Base-by-base conservation (phyloP, 2,888 invertebrate genomes). In the Caenorhabditis afra region DNA sequence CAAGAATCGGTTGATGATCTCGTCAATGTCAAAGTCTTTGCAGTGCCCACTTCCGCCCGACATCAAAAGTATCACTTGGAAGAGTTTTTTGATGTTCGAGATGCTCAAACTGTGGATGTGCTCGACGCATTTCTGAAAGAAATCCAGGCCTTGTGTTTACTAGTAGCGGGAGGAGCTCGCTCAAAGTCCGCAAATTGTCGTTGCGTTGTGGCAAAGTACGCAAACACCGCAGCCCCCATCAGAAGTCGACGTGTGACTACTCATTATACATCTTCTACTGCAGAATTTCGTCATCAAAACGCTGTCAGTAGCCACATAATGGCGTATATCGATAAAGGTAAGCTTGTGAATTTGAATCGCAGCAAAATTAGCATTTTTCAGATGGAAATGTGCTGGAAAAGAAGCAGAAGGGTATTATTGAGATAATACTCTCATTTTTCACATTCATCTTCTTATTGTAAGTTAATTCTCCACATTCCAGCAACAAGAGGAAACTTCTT, bases 291-390 rank as follows among this genome's bases (percentile, higher is more conserved):
- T 1, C 45, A 7, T 45, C 29, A 61, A 49, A 18, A 0, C 37
- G 18, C 22, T 20, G 11, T 29, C 52, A 44, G 18, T 53, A 52
- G 22, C 18, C 18, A 10, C 12, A 57, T 55, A 49, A 78, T 78
- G 78, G 78, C 67, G n/a, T 78, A 78, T 55, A 67, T 78, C 22
- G 78, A 78, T 64, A 78, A 78, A 62, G 67, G 78, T 78, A 39
- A 53, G 71, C 45, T 55, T 35, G 12, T 47, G 29, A 16, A 7
- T n/a, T 22, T 8, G 35, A 65, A 61, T 35, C n/a, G n/a, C n/a
- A n/a, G n/a, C n/a, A n/a, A n/a, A n/a, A n/a, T n/a, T n/a, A n/a
- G n/a, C n/a, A n/a, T 23, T 39, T 76, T 82, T 70, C 55, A 79
- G 81, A 77, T 22, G 81, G 81, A 52, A 75, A 78, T 57, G 76